Evolutionary conservation across 2,797 vertebrate species (phyloP), one percentile per base, ranked within the genome.

Genomic region (Dromococcyx pavoninus): DNA sequence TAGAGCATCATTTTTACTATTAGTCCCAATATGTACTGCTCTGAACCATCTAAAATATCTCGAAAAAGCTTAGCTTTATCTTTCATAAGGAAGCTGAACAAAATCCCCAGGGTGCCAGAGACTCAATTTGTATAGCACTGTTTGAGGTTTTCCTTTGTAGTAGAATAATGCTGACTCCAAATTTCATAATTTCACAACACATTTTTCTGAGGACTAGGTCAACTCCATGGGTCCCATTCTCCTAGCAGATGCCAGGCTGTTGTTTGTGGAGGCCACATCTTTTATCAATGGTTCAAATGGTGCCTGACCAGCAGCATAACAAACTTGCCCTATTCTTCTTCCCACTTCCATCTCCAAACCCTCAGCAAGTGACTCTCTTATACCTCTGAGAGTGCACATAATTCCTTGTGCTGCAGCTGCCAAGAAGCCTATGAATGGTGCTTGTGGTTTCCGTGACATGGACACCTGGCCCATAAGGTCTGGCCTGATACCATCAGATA

Each of bases 401-500:
- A 89, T 41, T 32, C 33, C 50, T 76, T 3, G 33, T 0, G 0
- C 54, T 53, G 58, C 25, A 27, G 88, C 79, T 90, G 91, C 76
- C 88, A 76, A 83, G 61, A 22, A 86, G 54, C 12, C 48, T 19
- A 64, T 2, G 13, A 85, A 74, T 16, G 74, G 44, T 51, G 39
- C 53, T 74, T 85, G 82, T 89, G 89, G 75, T 95, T 96, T 94
- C 73, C 56, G 17, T 62, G 62, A 58, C 0, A 0, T 28, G 70
- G 93, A 93, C 79, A 86, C 48, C 51, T 93, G 76, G 70, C 89
- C 91, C 60, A 13, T 67, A 86, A 83, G 70, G 66, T 64, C 91
- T 93, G 93, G 51, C 79, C 66, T 89, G 82, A 78, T 92, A 94
- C 79, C 91, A 91, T 92, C 95, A 88, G 50, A 72, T 86, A 80